Evolutionary conservation across 2,113 vertebrate genomes (phyloP), one percentile per base, ranked within the genome.

Genomic region (Phalacrocorax aristotelis): DNA sequence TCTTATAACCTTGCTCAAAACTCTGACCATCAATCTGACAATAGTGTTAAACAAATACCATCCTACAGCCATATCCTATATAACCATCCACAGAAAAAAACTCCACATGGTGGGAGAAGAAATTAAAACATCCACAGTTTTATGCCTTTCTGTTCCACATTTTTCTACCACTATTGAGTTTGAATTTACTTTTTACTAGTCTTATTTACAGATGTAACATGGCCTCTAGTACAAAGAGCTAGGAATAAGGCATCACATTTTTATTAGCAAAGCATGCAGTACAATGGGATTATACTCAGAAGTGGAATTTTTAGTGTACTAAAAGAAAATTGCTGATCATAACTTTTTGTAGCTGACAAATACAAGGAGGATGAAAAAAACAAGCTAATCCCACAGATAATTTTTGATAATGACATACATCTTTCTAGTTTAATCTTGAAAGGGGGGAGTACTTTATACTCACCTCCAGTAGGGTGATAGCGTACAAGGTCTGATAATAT

Each of bases 61-160:
- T 48, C 57, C 52, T 80, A 62, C 83, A 87, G 23, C 11, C 36
- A 87, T 96, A 94, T 87, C 92, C 77, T 94, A 81, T 52, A 83
- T 84, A 94, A 94, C 83, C 40, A 77, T 48, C 42, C 42, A 71
- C 74, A 84, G 52, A 87, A 87, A 84, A 84, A 90, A 84, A 90
- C 11, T 76, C n/a, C 27, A 68, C 62, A 25, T 5, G 36, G 52
- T 46, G 6, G 36, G 36, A 69, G 46, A 80, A 92, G 46, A 78
- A 78, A 68, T 55, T 2, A 65, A 87, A 80, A 38, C 12, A 57
- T 66, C 12, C 14, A 36, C 62, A 42, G 1, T 20, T 80, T 48
- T 80, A 44, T 60, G 36, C 14, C 20, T 77, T 87, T 75, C 22
- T 87, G 42, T 34, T 83, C 5, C 10, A 49, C 22, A 18, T 40